These are phyloP conservation scores for Megalops atlanticus DNA, from an alignment of 2,113 vertebrate genomes.

Conservation along the genomic window DNA sequence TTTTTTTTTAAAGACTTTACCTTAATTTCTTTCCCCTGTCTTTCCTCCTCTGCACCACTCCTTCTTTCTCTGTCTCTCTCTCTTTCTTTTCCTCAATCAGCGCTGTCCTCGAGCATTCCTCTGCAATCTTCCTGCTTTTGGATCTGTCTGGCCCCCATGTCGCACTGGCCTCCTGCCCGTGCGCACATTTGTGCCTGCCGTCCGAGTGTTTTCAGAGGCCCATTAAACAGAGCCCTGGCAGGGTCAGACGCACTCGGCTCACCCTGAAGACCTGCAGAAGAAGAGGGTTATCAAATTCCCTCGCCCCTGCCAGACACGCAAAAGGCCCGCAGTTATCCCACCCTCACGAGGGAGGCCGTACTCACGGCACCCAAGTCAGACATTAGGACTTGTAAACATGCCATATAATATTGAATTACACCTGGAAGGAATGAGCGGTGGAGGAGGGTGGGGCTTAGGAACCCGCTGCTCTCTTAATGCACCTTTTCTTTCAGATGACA, in stretches of 20 bases:
- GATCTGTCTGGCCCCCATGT: conserved; percentile 64
- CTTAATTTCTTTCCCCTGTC: background rate
- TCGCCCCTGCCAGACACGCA: conserved; percentile 64
- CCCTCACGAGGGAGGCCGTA: conserved; percentile 42
- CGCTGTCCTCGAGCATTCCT: conserved; percentile 72
- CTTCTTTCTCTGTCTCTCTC: conserved; percentile 29
- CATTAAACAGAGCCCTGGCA: conserved; percentile 77
- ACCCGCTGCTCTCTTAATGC: background rate
- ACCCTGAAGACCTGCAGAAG: conserved; percentile 68
- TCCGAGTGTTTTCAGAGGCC: conserved; percentile 80
- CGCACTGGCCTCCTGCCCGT: conserved; percentile 76
- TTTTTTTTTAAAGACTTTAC: conserved; percentile 22
- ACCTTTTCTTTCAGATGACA: background rate
- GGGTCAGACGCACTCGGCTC: conserved; percentile 71
- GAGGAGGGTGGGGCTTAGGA: background rate
- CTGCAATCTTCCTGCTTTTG: conserved; percentile 61
- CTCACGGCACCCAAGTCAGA: conserved; percentile 51
- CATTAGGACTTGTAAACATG: conserved; percentile 68
- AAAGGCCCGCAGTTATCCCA: conserved; percentile 45
- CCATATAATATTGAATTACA: conserved; percentile 52
- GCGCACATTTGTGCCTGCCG: conserved; percentile 76
- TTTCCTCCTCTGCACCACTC: background rate
- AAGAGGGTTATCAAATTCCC: conserved; percentile 76
- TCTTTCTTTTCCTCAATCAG: conserved; percentile 61
- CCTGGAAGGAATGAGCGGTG: conserved; percentile 42